Base-by-base conservation (phyloP, 1,140 invertebrate species). In the Temnothorax longispinosus region DNA sequence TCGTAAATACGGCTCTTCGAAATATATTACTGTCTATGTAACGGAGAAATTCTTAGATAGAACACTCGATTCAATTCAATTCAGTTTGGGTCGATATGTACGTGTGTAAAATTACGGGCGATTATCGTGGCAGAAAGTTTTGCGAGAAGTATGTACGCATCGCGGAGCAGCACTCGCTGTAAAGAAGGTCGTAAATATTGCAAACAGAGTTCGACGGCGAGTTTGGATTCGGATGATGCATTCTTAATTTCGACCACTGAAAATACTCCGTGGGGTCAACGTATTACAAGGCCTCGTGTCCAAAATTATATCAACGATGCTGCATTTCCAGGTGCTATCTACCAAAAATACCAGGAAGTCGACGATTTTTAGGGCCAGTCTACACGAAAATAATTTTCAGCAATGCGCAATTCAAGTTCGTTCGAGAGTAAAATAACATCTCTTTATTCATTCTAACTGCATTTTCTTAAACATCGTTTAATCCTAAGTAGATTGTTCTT, bases 171-270 rank as follows among this genome's bases (percentile, higher is more conserved):
- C 56, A 58, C 44, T 74, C 47, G 44, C 47, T 47, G 67, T 74
- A 84, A 74, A 84, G 80, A 74, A 84, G 27, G n/a, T 38, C 41
- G 56, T 75, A 84, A 84, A 84, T 84, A 75, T 75, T 84, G 32
- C 69, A 84, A n/a, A 41, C 67, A 54, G 77, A 54, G 77, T 44
- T 71, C 15, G 69, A 75, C 80, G 80, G 47, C 50, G 67, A 58
- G 54, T 60, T 84, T 47, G 69, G 41, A 60, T 75, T 84, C 52
- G 44, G 47, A 38, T 60, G 65, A 60, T 84, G 54, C 69, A 75
- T 84, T 60, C 69, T 32, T 75, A 84, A 75, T 72, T 38, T 2
- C 69, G 27, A 35, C 47, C 50, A 75, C 69, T 84, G 80, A 84
- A 84, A 84, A 84, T 84, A 84, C 80, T 74, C n/a, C 1, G 54